Evolutionary conservation across 2,113 vertebrate genomes (phyloP), one percentile per base, ranked within the genome.

Genomic region (Alosa alosa): DNA sequence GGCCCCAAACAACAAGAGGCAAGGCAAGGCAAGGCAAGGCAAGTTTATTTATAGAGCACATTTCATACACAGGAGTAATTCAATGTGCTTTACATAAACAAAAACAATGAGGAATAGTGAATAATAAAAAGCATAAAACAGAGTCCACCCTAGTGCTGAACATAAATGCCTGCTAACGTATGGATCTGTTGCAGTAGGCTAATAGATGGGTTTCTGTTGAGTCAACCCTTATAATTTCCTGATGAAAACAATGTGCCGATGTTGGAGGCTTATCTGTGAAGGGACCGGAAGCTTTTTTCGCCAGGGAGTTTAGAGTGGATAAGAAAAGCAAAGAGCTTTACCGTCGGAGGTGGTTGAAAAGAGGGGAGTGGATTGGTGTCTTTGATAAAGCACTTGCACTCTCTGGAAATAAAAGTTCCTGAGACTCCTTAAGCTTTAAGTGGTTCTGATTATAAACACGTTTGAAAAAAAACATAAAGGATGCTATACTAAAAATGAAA

Each of bases 161-260:
- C 10, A 78, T 75, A 3, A 7, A 31, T 5, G 25, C 68, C 72
- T 78, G 11, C 15, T 78, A 36, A 39, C 39, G 72, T 39, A 36
- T 36, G 72, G 72, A 15, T 41, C 31, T 6, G 36, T 15, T 36
- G 36, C 64, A 39, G 31, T 3, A 15, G 13, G 10, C 72, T 36
- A 31, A 78, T 15, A 78, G 72, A 78, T 39, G 72, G 72, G 3
- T 78, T 17, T 78, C 13, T 11, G 2, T 11, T 78, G 72, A 13
- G 31, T 78, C 25, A 78, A 36, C 72, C 72, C 72, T 36, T 39
- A 11, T 39, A 41, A 78, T 78, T 78, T 78, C 72, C 72, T 78
- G 72, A 39, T 41, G 72, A 78, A 78, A 78, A 78, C 31, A 78
- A 78, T 78, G 72, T 78, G 72, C 2, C 13, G 72, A 78, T 78